These are phyloP conservation scores for Heterodera filipjevi DNA, from an alignment of 2,888 invertebrate genomes.

Conservation along the genomic window DNA sequence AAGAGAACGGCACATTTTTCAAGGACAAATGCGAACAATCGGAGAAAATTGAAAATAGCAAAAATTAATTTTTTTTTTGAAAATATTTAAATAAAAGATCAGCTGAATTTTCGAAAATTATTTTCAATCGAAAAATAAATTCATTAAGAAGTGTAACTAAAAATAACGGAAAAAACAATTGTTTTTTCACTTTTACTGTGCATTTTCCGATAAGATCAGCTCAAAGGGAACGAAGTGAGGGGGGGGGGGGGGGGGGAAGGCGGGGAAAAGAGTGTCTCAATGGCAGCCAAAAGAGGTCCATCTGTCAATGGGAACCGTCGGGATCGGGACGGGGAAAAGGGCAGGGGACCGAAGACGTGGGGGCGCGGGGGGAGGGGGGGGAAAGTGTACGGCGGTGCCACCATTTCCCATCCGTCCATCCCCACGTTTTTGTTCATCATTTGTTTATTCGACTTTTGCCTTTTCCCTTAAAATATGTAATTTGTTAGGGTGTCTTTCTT, in stretches of 20 bases:
- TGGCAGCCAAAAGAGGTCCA: neutral
- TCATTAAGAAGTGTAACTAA: no score
- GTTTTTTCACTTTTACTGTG: neutral
- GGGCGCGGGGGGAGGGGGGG: no score
- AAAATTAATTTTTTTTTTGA: neutral
- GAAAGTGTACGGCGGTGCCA: neutral
- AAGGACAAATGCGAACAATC: neutral
- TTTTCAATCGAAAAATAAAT: neutral
- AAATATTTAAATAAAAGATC: neutral
- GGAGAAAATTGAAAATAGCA: no score
- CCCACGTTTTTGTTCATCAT: no score
- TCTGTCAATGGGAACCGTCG: neutral
- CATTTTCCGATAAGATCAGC: neutral
- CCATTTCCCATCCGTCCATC: neutral
- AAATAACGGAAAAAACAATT: neutral
- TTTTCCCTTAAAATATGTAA: no score
- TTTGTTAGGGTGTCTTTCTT: no score
- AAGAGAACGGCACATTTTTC: neutral
- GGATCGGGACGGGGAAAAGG: no score
- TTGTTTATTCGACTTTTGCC: no score
- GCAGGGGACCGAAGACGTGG: no score
- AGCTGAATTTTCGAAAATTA: no score
- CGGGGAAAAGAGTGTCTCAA: no score
- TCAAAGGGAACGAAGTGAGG: neutral
- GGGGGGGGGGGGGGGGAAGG: no score